Conservation (phyloP, 2,113 vertebrate genomes). For the Oxygymnocypris stewartii region DNA sequence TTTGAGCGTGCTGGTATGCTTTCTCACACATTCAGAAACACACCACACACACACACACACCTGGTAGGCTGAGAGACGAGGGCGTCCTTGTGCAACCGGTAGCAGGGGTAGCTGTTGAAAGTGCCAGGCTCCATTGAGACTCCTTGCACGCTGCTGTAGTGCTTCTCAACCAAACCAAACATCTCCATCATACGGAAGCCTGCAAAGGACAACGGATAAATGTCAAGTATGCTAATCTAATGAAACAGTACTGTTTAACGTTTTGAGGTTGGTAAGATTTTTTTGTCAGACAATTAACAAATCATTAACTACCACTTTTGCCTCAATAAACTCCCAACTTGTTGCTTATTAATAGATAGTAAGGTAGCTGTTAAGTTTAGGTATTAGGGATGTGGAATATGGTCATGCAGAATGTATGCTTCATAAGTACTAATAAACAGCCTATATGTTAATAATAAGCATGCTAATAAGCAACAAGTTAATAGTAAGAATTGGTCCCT, state of each 20-base stretch:
- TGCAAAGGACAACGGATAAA: constrained; percentile 56
- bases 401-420: no score
- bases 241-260: neutral
- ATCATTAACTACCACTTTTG: no score
- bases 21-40: neutral
- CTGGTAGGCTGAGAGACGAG: constrained; percentile 93
- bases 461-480: no score
- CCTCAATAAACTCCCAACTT: no score
- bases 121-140: constrained; percentile 98
- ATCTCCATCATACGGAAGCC: constrained; percentile 98
- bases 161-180: constrained; percentile 96
- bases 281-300: neutral
- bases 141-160: constrained; percentile 88
- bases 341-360: no score
- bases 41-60: constrained; percentile 68
- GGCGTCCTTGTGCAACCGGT: constrained; percentile 89
- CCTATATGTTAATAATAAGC: no score
- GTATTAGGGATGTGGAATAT: no score
- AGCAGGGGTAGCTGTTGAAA: constrained; percentile 93
- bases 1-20: constrained; percentile 7
- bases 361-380: no score
- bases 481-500: no score
- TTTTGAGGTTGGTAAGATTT: neutral
- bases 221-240: neutral
- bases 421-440: no score